Evolutionary conservation across 2,113 vertebrate species (phyloP), one percentile per base, ranked within the genome.

Genomic region (Aleadryas rufinucha): DNA sequence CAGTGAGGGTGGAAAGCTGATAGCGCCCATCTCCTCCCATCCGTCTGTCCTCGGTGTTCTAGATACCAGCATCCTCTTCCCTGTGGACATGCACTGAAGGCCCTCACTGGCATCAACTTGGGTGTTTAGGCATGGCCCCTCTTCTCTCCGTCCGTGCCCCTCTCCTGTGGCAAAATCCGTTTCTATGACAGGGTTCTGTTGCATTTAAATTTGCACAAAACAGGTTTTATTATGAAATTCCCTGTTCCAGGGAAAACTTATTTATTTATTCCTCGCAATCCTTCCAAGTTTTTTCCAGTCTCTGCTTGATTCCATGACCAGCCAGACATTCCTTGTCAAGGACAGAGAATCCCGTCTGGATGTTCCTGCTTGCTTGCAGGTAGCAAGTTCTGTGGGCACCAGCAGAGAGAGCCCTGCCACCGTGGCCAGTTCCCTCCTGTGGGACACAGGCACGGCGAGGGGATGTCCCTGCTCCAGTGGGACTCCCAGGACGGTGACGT

Each of bases 131-230:
- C 82, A 27, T 19, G 47, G 59, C 49, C 66, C 26, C 39, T 52
- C 72, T 69, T 28, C 70, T 42, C 83, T 95, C 96, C 72, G 80
- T 96, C 88, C 88, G 0, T 78, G 80, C 79, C n/a, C 83, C 45
- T 64, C 56, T 84, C 79, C 83, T 86, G 68, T 78, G 90, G 85
- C 85, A 94, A 93, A 88, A 88, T 86, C 79, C 1, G 0, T 88
- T 87, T 44, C 60, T 53, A 28, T 6, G 1, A 66, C 88, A 93
- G 88, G 82, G 71, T 95, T 85, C 86, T 50, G 79, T 90, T 93
- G 76, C 56, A 68, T 90, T 92, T 54, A 89, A 84, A 78, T 88
- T 97, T 95, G 95, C 92, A 96, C 95, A 95, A 92, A 82, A n/a
- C 94, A 90, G 69, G 30, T 66, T 81, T 94, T 88, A 22, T 75